A percentile compares a stretch with the other conserved stretches of the same genome.
Conservation (phyloP, 2,797 vertebrate genomes). For the Thamnophis elegans region DNA sequence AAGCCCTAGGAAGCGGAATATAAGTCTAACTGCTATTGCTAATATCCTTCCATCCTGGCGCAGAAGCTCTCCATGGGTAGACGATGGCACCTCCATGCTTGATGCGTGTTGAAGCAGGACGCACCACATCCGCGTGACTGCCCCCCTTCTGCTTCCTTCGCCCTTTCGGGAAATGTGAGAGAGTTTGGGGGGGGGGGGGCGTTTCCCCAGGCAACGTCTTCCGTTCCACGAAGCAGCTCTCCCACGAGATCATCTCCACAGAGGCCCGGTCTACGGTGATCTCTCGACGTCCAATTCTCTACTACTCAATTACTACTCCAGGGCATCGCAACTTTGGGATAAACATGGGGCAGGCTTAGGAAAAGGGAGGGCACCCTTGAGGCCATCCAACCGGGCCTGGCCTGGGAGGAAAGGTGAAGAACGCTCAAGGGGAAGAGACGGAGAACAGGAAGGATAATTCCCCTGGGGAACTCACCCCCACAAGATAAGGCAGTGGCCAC, state of each 20-base stretch:
- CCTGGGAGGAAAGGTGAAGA: neutral
- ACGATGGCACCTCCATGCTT: neutral
- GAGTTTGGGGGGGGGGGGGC: no score
- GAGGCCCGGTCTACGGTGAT: neutral
- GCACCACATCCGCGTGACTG: neutral
- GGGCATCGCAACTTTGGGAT: neutral
- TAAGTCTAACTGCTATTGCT: no score
- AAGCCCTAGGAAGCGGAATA: no score
- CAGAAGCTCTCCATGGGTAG: neutral
- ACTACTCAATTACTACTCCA: neutral
- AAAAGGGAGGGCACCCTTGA: neutral
- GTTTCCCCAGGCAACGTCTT: neutral
- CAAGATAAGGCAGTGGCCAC: neutral
- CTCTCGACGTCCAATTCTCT: neutral
- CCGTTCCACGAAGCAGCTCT: neutral
- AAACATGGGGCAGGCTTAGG: neutral
- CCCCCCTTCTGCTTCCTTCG: neutral
- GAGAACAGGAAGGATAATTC: neutral
- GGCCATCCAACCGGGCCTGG: neutral
- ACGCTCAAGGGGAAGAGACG: rapidly evolving
- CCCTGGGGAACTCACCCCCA: neutral
- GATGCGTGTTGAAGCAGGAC: neutral
- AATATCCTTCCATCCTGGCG: neutral
- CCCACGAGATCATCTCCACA: neutral
- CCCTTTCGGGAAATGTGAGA: neutral